A percentile compares a stretch with the other conserved stretches of the same genome.
Evolutionary conservation across 2,113 vertebrate species (phyloP).

Genomic region (Dipodomys merriami): DNA sequence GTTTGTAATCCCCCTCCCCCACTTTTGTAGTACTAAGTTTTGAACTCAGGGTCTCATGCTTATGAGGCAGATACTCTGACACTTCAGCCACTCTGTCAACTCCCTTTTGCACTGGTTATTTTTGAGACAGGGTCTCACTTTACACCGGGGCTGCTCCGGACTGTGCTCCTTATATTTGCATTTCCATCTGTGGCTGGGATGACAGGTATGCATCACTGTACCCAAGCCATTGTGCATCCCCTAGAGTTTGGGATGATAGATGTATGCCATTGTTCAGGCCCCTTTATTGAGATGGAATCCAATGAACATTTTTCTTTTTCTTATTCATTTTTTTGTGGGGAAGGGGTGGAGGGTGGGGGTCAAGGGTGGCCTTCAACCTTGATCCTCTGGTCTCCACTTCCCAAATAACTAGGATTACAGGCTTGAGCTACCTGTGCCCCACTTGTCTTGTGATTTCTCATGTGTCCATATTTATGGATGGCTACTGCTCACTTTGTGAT

Average conservation of each 20-base stretch:
- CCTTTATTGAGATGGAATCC: too few species aligned
- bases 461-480: not conserved
- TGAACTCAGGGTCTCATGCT: not conserved
- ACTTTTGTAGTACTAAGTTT: too few species aligned
- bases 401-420: not conserved
- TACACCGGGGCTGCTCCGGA: not conserved
- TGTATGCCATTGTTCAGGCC: too few species aligned
- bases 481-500: not conserved
- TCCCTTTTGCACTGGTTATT: not conserved
- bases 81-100: not conserved
- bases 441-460: not conserved
- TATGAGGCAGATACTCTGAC: not conserved
- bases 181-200: too few species aligned
- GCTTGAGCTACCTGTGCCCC: not conserved
- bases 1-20: too few species aligned
- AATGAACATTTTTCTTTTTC: too few species aligned
- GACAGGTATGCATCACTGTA: too few species aligned
- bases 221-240: too few species aligned
- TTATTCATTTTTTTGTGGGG: too few species aligned
- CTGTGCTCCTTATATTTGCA: too few species aligned
- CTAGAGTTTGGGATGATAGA: too few species aligned
- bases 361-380: not conserved
- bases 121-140: not conserved
- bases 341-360: too few species aligned
- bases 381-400: not conserved